Conservation (phyloP, 53 echinoderm and acorn worm species). For the Stichopus horrens region DNA sequence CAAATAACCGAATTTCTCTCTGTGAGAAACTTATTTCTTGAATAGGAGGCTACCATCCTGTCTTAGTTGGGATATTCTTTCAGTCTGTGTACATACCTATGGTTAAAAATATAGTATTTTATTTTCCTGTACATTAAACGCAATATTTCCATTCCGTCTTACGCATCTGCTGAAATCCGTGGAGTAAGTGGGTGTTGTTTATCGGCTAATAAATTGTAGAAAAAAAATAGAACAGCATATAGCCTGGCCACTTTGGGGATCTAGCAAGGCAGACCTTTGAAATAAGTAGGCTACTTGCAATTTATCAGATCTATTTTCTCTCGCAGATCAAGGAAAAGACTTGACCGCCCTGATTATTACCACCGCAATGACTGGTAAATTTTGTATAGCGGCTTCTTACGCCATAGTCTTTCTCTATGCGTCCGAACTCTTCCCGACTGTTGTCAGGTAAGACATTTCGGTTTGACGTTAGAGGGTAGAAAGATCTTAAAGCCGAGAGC, state of each 20-base stretch:
- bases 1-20: too few species aligned
- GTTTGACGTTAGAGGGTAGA: not conserved
- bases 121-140: too few species aligned
- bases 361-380: slow-evolving; percentile 88
- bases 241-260: not conserved
- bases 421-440: slow-evolving; percentile 85
- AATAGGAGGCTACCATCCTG: too few species aligned
- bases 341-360: slow-evolving; percentile 76
- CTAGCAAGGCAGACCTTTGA: not conserved
- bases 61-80: too few species aligned
- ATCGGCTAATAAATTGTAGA: too few species aligned
- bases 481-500: not conserved
- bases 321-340: slow-evolving; percentile 72
- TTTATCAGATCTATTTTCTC: not conserved
- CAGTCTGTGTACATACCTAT: too few species aligned
- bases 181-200: too few species aligned
- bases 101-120: too few species aligned
- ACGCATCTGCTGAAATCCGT: too few species aligned
- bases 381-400: slow-evolving; percentile 86
- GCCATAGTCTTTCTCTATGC: slow-evolving; percentile 95
- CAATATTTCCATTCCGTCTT: too few species aligned
- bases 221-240: too few species aligned
- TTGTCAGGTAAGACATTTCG: slow-evolving; percentile 60
- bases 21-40: too few species aligned
- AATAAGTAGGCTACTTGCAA: not conserved